These are phyloP conservation scores for Synanthedon andrenaeformis DNA, from an alignment of 2,888 invertebrate species.

Conservation along the genomic window DNA sequence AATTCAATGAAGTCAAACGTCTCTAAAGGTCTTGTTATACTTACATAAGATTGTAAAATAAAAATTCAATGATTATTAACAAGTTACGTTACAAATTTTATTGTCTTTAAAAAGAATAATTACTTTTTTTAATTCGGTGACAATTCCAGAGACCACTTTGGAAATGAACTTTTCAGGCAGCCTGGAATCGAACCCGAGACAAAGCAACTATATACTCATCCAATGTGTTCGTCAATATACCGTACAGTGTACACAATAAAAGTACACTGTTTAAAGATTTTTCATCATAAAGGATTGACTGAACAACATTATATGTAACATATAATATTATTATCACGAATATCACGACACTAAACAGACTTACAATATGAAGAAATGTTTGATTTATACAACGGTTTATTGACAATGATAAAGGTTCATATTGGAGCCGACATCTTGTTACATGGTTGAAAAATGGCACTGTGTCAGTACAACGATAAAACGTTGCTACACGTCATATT, in stretches of 20 bases:
- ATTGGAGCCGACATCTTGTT: slow-evolving; percentile 53
- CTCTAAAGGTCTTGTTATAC: slow-evolving; percentile 10
- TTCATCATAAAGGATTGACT: too few species aligned
- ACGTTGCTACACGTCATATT: slow-evolving; percentile 25
- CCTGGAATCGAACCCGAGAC: too few species aligned
- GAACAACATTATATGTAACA: too few species aligned
- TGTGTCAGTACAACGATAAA: slow-evolving; percentile 20
- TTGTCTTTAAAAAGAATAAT: too few species aligned
- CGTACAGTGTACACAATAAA: too few species aligned
- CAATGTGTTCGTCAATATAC: too few species aligned
- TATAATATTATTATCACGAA: neutral
- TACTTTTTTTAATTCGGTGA: too few species aligned
- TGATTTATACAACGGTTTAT: slow-evolving; percentile 48
- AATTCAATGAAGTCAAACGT: slow-evolving; percentile 29
- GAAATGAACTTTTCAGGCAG: too few species aligned
- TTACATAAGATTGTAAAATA: neutral
- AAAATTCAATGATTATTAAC: neutral
- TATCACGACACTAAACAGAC: neutral
- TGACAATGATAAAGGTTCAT: slow-evolving; percentile 60
- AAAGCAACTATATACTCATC: too few species aligned
- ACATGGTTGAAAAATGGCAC: slow-evolving; percentile 48
- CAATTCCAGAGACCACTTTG: too few species aligned
- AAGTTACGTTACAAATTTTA: too few species aligned
- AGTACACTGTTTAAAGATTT: too few species aligned
- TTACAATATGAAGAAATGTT: slow-evolving; percentile 5